These are phyloP conservation scores for Lophius piscatorius DNA, from an alignment of 2,113 vertebrate species.

Conservation along the genomic window DNA sequence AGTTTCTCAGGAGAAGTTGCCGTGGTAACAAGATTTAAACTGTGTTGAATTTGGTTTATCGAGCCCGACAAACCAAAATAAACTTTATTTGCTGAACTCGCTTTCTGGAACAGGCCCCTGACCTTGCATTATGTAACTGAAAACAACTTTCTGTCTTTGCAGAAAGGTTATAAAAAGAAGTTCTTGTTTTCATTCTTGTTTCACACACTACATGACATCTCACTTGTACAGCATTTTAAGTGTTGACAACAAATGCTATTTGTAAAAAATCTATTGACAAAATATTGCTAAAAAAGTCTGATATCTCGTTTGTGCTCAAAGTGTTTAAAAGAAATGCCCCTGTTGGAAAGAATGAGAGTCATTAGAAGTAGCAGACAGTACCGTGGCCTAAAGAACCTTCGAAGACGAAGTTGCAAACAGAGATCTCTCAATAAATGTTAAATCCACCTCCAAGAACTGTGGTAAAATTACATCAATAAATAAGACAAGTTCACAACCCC, in stretches of 20 bases:
- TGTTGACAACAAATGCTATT: constrained; percentile 29
- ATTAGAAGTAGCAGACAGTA: constrained; percentile 54
- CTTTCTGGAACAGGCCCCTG: too few species aligned
- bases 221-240: constrained; percentile 36
- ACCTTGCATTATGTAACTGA: too few species aligned
- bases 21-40: too few species aligned
- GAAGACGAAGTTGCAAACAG: constrained; percentile 20
- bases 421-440: constrained; percentile 35
- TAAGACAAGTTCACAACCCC: constrained; percentile 61
- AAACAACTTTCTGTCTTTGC: too few species aligned
- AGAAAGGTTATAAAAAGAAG: too few species aligned
- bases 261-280: constrained; percentile 44
- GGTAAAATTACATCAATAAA: constrained; percentile 38
- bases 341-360: constrained; percentile 15
- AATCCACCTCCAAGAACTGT: constrained; percentile 26
- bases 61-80: too few species aligned
- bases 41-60: too few species aligned
- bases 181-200: too few species aligned
- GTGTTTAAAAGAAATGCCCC: constrained; percentile 22
- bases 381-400: constrained; percentile 50
- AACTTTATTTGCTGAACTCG: too few species aligned
- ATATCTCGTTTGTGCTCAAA: constrained; percentile 23
- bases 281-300: constrained; percentile 4
- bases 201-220: not conserved
- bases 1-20: too few species aligned